These are phyloP conservation scores for Eurois occulta DNA, from an alignment of 2,888 invertebrate species.

Conservation along the genomic window DNA sequence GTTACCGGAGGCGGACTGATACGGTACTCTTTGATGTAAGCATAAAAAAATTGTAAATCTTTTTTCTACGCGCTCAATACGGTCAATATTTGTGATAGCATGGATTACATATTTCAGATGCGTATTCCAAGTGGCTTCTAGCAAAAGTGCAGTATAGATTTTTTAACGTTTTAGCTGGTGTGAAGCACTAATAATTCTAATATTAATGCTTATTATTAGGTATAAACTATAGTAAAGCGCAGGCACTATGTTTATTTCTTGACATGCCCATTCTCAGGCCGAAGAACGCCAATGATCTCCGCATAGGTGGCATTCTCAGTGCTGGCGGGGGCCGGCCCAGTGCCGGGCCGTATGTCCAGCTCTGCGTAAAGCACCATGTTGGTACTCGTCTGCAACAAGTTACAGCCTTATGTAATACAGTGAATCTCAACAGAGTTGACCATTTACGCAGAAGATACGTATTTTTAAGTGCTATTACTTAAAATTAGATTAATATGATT, in stretches of 20 bases:
- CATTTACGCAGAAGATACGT: background rate
- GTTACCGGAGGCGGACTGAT: too few species aligned
- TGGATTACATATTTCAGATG: too few species aligned
- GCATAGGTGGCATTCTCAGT: slow-evolving; percentile 15
- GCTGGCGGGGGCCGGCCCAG: background rate
- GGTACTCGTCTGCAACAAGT: slow-evolving; percentile 7
- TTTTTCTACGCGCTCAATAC: too few species aligned
- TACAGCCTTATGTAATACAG: background rate
- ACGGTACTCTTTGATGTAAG: too few species aligned
- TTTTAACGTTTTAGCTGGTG: too few species aligned
- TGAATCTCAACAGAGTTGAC: background rate
- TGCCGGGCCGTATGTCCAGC: background rate
- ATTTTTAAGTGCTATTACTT: background rate
- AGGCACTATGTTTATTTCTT: background rate
- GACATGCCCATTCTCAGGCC: background rate
- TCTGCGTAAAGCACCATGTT: slow-evolving; percentile 31
- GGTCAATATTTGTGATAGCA: too few species aligned
- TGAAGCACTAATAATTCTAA: background rate
- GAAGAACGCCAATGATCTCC: slow-evolving; percentile 28
- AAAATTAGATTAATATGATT: too few species aligned
- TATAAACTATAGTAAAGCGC: background rate
- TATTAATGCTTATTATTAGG: background rate
- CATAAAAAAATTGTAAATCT: too few species aligned
- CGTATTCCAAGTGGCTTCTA: too few species aligned
- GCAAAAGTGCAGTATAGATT: too few species aligned